Evolutionary conservation across 2,113 vertebrate genomes (phyloP).

Genomic region (Muntiacus reevesi): DNA sequence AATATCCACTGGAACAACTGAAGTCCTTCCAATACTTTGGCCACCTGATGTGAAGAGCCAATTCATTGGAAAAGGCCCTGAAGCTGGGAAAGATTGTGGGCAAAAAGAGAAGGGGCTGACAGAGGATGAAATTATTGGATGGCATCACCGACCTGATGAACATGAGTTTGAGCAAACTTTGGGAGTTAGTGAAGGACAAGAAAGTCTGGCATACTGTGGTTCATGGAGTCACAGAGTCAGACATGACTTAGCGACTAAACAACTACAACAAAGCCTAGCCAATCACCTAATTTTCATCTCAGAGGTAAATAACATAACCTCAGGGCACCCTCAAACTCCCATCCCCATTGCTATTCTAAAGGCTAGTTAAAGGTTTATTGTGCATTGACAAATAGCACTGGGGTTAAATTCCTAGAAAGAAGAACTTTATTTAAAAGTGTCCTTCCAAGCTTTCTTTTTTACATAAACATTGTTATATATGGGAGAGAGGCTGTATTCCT

Average conservation of each 20-base stretch:
- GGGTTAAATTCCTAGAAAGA: slow-evolving; percentile 11
- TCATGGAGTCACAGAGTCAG: background rate
- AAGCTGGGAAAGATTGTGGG: background rate
- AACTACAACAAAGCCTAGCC: background rate
- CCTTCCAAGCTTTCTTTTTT: background rate
- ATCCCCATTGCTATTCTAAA: background rate
- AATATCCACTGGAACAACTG: background rate
- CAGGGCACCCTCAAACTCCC: background rate
- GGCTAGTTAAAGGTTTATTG: slow-evolving; percentile 1
- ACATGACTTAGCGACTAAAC: background rate
- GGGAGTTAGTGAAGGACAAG: background rate
- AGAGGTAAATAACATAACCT: background rate
- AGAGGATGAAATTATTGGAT: background rate
- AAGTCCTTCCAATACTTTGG: background rate
- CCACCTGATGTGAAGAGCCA: background rate
- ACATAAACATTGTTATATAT: background rate
- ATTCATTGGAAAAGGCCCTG: background rate
- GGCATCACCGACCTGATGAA: background rate
- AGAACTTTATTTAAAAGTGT: slow-evolving; percentile 28
- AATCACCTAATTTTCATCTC: background rate
- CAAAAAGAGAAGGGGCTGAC: background rate
- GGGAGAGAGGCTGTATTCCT: background rate
- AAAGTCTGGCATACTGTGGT: background rate
- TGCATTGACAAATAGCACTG: background rate
- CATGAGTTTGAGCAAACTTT: background rate